Evolutionary conservation across 2,888 invertebrate genomes (phyloP).

Genomic region (Norana najaformis): DNA sequence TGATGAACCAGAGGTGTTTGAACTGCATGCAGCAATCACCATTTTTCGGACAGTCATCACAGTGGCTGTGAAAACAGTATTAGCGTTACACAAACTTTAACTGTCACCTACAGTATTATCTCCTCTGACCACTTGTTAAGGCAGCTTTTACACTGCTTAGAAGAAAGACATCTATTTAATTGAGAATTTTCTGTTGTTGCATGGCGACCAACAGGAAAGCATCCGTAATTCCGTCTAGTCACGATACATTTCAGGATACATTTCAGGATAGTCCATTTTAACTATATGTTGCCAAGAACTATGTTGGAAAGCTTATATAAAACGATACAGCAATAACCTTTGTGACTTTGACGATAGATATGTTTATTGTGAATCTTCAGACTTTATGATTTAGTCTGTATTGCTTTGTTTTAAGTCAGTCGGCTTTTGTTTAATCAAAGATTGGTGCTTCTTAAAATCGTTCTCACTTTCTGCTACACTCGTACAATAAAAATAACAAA

Average conservation of each 20-base stretch:
- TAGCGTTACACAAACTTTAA: background rate
- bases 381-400: background rate
- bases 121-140: background rate
- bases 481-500: slow-evolving; percentile 2
- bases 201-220: background rate
- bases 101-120: too few species aligned
- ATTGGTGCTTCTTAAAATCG: background rate
- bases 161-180: background rate
- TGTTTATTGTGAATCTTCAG: background rate
- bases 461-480: too few species aligned
- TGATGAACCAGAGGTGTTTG: background rate
- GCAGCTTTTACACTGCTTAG: too few species aligned
- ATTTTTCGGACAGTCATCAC: background rate
- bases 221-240: background rate
- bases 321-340: background rate
- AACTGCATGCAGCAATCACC: background rate
- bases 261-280: background rate
- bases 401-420: background rate
- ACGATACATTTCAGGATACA: background rate
- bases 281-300: background rate
- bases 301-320: background rate
- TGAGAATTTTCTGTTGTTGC: background rate
- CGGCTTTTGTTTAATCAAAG: slow-evolving; percentile 13
- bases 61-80: background rate
- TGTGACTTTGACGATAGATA: background rate